Conservation (phyloP, 2,888 invertebrate genomes). For the Azorinus chamasolen region DNA sequence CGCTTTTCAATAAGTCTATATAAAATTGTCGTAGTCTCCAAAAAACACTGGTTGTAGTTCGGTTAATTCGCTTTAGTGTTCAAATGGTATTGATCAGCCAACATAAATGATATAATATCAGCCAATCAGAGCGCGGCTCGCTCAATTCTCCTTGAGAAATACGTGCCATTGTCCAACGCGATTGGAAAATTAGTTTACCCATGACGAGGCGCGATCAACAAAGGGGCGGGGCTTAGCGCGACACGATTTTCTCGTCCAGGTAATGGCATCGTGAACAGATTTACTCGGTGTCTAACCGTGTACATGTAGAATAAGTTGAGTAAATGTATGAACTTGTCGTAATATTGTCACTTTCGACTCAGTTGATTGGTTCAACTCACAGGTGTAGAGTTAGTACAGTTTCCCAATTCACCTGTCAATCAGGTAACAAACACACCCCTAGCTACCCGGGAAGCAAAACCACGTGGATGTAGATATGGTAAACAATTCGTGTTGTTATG, state of each 20-base stretch:
- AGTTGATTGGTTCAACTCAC: conserved; percentile 47
- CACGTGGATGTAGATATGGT: too few relatives aligned
- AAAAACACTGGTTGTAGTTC: conserved; percentile 77
- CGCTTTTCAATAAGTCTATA: conserved; percentile 64
- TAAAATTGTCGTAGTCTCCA: conserved; percentile 70
- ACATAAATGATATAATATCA: conserved; percentile 73
- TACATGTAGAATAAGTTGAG: conserved; percentile 24
- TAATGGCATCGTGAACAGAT: conserved; percentile 23
- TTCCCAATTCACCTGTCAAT: conserved; percentile 14
- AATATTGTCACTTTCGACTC: conserved; percentile 47
- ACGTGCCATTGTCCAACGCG: conserved; percentile 49
- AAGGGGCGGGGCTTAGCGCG: conserved; percentile 67
- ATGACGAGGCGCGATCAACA: conserved; percentile 61
- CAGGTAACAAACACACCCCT: conserved; percentile 37
- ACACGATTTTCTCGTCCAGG: conserved; percentile 36
- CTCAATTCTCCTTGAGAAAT: conserved; percentile 52
- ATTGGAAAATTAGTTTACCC: conserved; percentile 60
- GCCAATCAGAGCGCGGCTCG: conserved; percentile 74
- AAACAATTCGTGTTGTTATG: too few relatives aligned
- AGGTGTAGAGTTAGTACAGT: conserved; percentile 28
- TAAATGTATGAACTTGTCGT: conserved; percentile 38
- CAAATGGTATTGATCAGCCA: conserved; percentile 75
- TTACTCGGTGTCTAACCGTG: conserved; percentile 14
- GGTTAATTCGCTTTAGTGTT: conserved; percentile 79
- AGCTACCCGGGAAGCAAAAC: conserved; percentile 33